These are phyloP conservation scores for Leptura quadrifasciata DNA, from an alignment of 2,888 invertebrate species.

Conservation along the genomic window DNA sequence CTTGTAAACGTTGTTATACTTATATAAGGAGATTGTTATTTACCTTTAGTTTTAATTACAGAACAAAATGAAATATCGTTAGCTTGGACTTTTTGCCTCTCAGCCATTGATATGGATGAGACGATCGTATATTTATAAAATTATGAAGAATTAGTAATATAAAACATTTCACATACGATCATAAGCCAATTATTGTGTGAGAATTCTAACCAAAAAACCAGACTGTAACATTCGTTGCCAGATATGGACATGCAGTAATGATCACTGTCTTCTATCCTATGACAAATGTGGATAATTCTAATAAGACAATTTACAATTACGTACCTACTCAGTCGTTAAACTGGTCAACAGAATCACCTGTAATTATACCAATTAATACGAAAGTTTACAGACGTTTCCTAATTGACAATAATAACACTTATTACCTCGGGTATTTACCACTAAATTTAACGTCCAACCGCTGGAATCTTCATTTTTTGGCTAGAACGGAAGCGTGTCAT, in stretches of 20 bases:
- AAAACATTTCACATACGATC: constrained; percentile 57
- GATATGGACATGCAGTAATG: constrained; percentile 66
- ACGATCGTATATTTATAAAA: constrained; percentile 55
- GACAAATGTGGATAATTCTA: constrained; percentile 69
- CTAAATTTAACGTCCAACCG: constrained; percentile 39
- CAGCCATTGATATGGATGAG: constrained; percentile 19
- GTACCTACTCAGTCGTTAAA: constrained; percentile 68
- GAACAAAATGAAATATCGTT: neutral
- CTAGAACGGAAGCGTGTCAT: neutral
- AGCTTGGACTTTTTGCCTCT: neutral
- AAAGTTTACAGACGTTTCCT: constrained; percentile 66
- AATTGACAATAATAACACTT: constrained; percentile 66
- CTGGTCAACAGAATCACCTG: constrained; percentile 65
- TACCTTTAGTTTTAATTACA: neutral
- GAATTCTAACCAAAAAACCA: constrained; percentile 67
- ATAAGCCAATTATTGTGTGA: constrained; percentile 67
- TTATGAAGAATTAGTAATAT: constrained; percentile 64
- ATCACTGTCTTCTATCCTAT: constrained; percentile 64
- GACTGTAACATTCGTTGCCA: constrained; percentile 65
- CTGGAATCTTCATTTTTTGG: neutral
- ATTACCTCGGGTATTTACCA: constrained; percentile 52
- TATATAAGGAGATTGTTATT: neutral
- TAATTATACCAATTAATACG: constrained; percentile 71
- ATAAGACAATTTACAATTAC: constrained; percentile 70
- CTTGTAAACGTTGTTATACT: neutral